A percentile compares a stretch with the other conserved stretches of the same genome.
phyloP scores from a whole-genome alignment of 1,140 invertebrate genomes.

The Ceratoteleas bidentatus region DNA sequence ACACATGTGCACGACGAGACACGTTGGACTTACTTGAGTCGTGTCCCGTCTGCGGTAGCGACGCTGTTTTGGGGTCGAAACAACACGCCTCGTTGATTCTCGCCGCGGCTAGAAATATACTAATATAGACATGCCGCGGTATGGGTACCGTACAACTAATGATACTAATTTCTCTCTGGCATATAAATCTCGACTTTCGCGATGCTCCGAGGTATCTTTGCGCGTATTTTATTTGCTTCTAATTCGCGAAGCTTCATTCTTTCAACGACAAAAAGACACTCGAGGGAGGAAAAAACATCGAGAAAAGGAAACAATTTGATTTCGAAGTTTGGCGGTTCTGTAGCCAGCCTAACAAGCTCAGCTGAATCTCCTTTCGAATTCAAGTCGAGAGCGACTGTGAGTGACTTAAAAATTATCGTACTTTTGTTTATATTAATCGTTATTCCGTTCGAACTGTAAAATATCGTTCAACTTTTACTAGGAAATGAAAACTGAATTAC shows the following conservation, averaged over 20 bases:
- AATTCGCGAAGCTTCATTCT: not conserved
- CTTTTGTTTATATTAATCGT: too few species aligned
- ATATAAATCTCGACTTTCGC: conserved; percentile 30
- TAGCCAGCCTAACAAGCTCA: conserved; percentile 50
- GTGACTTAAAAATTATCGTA: not conserved
- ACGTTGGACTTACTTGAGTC: conserved; percentile 83
- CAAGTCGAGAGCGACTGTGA: conserved; percentile 39
- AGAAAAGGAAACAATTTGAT: conserved; percentile 2
- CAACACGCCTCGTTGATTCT: conserved; percentile 85
- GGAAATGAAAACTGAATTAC: too few species aligned
- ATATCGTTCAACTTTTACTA: too few species aligned
- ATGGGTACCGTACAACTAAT: conserved; percentile 56
- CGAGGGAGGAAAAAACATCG: too few species aligned
- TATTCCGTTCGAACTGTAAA: too few species aligned
- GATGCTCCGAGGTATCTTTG: not conserved
- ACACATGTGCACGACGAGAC: conserved; percentile 70
- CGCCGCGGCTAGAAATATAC: conserved; percentile 84
- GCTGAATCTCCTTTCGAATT: conserved; percentile 18
- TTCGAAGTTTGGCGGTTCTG: conserved; percentile 26
- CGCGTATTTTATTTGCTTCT: conserved; percentile 10
- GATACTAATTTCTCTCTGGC: conserved; percentile 41
- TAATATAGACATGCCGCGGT: conserved; percentile 77
- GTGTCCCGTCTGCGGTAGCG: conserved; percentile 81
- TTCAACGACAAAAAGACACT: conserved; percentile 1
- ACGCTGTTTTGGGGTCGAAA: conserved; percentile 88